Base-by-base conservation (phyloP, 2,797 vertebrate species). In the Spatula clypeata region DNA sequence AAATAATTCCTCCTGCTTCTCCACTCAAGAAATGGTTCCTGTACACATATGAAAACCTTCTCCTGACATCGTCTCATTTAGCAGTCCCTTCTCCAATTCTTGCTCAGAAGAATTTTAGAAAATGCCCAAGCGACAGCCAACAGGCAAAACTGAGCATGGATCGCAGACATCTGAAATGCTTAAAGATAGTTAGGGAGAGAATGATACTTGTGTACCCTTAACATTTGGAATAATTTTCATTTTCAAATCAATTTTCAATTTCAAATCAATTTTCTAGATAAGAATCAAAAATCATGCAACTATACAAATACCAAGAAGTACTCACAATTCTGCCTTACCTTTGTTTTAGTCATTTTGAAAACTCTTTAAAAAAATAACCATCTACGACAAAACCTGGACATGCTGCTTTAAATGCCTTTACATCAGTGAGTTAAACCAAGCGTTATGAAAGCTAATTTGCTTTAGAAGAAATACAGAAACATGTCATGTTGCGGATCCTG, bases 391-490 rank as follows among this genome's bases (percentile, higher is more conserved):
- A 86, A 76, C 58, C 51, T 69, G 32, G 34, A 86, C 88, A 90
- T 84, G 26, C 38, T 42, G 27, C 66, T 65, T 88, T 61, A 87
- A 96, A 91, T 76, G 44, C 15, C 74, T 74, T 61, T 82, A 62
- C 21, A 31, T 42, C 54, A 27, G 18, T 71, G 32, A 91, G 84
- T 74, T 64, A 87, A 92, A 44, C 5, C 31, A 86, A 74, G 13
- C 0, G 1, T 66, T 85, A 80, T 26, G 45, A 95, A 86, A 88
- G 29, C 17, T 79, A 85, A 77, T 88, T 94, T 94, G 9, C 49
- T 75, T 80, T 54, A 69, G 69, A 83, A 94, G 77, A 93, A 86
- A 89, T 51, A 83, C 36, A 87, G 51, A 80, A 93, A 57, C 26
- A 65, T 58, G 91, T 84, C 18, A 23, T 61, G 34, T 77, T 71